phyloP scores from a whole-genome alignment of 2,888 invertebrate genomes.

The Digitonthophagus gazella region DNA sequence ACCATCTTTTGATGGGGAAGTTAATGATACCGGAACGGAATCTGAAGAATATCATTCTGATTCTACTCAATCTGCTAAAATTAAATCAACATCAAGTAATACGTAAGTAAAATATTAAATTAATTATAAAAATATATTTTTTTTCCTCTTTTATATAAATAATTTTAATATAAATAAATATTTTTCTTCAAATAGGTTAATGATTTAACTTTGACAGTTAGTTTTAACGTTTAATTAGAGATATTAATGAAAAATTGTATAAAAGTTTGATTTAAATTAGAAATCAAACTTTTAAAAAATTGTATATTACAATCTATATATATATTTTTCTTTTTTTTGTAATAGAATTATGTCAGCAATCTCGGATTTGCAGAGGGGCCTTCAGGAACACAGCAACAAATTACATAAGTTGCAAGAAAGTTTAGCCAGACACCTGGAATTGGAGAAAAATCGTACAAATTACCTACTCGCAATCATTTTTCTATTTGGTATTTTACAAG shows the following conservation, averaged over 20 bases:
- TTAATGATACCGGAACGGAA: slow-evolving; percentile 49
- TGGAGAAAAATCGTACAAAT: slow-evolving; percentile 24
- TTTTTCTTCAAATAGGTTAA: neutral
- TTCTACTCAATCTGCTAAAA: slow-evolving; percentile 43
- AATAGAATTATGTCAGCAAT: slow-evolving; percentile 43
- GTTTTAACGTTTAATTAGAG: no score
- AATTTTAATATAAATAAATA: no score
- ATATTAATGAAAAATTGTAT: no score
- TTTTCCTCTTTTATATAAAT: slow-evolving; percentile 2
- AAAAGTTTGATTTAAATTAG: no score
- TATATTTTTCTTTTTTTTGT: no score
- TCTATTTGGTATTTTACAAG: slow-evolving; percentile 40
- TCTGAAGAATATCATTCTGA: slow-evolving; percentile 50
- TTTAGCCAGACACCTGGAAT: slow-evolving; percentile 29
- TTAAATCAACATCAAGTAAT: slow-evolving; percentile 41
- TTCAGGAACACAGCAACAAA: slow-evolving; percentile 43
- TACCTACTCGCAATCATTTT: slow-evolving; percentile 39
- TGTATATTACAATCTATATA: no score
- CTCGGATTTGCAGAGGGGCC: slow-evolving; percentile 42
- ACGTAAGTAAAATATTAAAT: slow-evolving; percentile 39
- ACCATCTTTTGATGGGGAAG: slow-evolving; percentile 56
- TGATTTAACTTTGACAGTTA: no score
- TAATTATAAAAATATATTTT: neutral
- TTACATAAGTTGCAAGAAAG: slow-evolving; percentile 42
- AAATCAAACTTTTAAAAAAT: no score